Conservation (phyloP, 1,140 invertebrate genomes). For the Anadara kagoshimensis region DNA sequence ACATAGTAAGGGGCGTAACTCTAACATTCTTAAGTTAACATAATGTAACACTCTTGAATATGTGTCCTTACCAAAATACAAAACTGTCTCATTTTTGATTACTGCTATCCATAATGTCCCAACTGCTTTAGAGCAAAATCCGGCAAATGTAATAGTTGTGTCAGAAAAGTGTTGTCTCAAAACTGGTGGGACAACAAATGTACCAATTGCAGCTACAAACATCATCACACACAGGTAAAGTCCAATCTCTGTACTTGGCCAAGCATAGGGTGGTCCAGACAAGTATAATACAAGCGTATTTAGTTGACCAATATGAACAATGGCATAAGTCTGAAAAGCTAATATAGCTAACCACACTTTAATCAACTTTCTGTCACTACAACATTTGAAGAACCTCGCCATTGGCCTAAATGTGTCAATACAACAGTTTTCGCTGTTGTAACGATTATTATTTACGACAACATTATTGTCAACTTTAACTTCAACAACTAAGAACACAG, state of each 20-base stretch:
- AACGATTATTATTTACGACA: not conserved
- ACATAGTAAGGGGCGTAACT: no score
- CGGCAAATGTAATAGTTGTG: slow-evolving; percentile 61
- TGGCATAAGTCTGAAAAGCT: slow-evolving; percentile 66
- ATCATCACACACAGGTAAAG: slow-evolving; percentile 65
- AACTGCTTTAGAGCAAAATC: slow-evolving; percentile 67
- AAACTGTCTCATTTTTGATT: slow-evolving; percentile 61
- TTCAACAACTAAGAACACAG: slow-evolving; percentile 65
- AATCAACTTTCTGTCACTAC: slow-evolving; percentile 56
- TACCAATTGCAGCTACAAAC: slow-evolving; percentile 63
- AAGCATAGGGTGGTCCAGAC: slow-evolving; percentile 57
- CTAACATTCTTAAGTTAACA: no score
- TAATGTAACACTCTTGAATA: no score
- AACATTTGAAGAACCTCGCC: slow-evolving; percentile 62
- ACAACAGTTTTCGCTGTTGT: slow-evolving; percentile 60
- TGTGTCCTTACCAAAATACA: slow-evolving; percentile 63
- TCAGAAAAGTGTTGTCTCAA: slow-evolving; percentile 60
- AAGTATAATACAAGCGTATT: slow-evolving; percentile 66
- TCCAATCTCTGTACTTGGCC: slow-evolving; percentile 62
- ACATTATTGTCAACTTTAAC: slow-evolving; percentile 34
- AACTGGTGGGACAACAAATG: slow-evolving; percentile 56
- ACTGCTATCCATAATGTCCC: slow-evolving; percentile 69
- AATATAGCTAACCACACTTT: slow-evolving; percentile 67
- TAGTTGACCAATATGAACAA: slow-evolving; percentile 67
- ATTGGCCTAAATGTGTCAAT: slow-evolving; percentile 64